phyloP scores from a whole-genome alignment of 2,797 vertebrate genomes.

The Acanthurus lineatus region DNA sequence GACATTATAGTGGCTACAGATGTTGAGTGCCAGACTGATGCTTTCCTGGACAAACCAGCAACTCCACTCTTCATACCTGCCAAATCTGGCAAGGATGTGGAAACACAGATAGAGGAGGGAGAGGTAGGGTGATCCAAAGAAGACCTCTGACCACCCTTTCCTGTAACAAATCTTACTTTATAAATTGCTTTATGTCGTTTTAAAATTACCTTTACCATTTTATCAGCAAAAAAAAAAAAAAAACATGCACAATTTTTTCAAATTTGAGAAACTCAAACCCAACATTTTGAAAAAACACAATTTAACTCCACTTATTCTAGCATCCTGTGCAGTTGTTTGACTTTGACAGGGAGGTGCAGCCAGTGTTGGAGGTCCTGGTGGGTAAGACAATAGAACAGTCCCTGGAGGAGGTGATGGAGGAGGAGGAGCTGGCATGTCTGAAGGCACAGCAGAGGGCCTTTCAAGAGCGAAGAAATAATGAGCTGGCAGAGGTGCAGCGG shows the following conservation, averaged over 20 bases:
- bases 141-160: background rate
- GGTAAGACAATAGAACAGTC: constrained; percentile 95
- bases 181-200: background rate
- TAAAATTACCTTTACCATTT: background rate
- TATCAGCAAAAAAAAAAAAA: too few relatives aligned
- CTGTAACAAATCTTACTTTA: background rate
- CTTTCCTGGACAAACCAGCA: constrained; percentile 91
- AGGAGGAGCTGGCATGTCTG: constrained; percentile 92
- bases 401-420: constrained; percentile 94
- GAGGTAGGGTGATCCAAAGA: constrained; percentile 85
- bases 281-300: background rate
- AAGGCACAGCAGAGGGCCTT: constrained; percentile 84
- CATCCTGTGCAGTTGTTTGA: constrained; percentile 90
- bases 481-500: constrained; percentile 91
- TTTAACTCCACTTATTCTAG: background rate
- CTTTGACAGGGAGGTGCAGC: constrained; percentile 94
- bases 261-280: background rate
- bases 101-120: constrained; percentile 93
- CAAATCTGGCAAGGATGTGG: constrained; percentile 91
- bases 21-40: constrained; percentile 93
- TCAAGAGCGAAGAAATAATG: constrained; percentile 86
- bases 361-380: constrained; percentile 91
- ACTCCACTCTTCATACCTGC: constrained; percentile 93
- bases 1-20: constrained; percentile 84
- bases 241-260: background rate